These are phyloP conservation scores for Meteorus colon DNA, from an alignment of 2,888 invertebrate species.

Conservation along the genomic window DNA sequence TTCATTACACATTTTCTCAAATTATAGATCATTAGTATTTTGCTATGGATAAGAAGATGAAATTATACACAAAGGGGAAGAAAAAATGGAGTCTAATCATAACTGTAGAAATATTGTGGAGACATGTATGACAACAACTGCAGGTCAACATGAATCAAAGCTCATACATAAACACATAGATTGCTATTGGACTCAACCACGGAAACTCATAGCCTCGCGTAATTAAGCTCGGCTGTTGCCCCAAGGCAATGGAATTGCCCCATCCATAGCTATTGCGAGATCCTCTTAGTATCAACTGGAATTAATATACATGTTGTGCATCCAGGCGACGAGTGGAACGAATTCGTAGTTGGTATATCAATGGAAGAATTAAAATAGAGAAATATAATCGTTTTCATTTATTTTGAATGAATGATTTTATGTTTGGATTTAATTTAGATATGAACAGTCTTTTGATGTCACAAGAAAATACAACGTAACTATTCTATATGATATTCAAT, in stretches of 20 bases:
- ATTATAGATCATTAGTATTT: no score
- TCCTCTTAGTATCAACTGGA: slow-evolving; percentile 36
- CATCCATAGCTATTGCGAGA: slow-evolving; percentile 41
- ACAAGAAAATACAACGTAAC: not conserved
- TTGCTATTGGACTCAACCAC: slow-evolving; percentile 43
- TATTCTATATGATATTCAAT: not conserved
- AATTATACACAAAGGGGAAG: not conserved
- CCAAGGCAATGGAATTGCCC: slow-evolving; percentile 49
- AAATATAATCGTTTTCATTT: not conserved
- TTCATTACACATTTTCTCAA: no score
- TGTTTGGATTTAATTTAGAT: not conserved
- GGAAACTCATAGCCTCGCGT: slow-evolving; percentile 56
- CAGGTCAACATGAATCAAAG: not conserved
- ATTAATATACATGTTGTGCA: slow-evolving; percentile 59
- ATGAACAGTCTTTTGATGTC: not conserved
- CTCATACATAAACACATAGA: not conserved
- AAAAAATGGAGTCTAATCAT: no score
- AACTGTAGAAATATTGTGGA: not conserved
- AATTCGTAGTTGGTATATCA: not conserved
- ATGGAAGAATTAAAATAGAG: not conserved
- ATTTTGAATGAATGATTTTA: not conserved
- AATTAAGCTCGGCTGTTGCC: slow-evolving; percentile 53
- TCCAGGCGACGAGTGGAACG: slow-evolving; percentile 38
- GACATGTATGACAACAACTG: not conserved
- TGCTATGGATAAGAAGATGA: not conserved